These are phyloP conservation scores for Nesogale talazaci DNA, from an alignment of 2,113 vertebrate genomes.

Conservation along the genomic window DNA sequence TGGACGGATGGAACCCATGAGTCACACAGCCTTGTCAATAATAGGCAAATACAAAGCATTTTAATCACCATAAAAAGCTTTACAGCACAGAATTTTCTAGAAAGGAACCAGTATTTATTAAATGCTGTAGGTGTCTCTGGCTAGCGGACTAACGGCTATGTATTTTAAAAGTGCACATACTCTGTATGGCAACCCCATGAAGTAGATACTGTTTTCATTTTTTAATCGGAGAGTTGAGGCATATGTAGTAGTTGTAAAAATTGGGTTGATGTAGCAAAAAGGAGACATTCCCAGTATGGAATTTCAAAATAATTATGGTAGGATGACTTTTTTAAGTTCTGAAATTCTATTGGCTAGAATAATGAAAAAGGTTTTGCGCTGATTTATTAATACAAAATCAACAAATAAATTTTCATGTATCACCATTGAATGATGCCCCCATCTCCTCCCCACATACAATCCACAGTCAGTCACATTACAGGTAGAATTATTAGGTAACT, in stretches of 20 bases:
- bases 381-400: conserved; percentile 26
- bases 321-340: conserved; percentile 24
- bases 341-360: conserved; percentile 48
- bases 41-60: conserved; percentile 16
- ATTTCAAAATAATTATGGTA: conserved; percentile 41
- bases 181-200: not conserved
- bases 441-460: not conserved
- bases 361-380: conserved; percentile 24
- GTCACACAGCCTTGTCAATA: not conserved
- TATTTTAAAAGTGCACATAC: conserved; percentile 18
- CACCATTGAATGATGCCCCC: not conserved
- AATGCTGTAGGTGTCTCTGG: not conserved
- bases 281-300: conserved; percentile 33
- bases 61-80: conserved; percentile 36
- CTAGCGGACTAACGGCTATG: not conserved
- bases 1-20: not conserved
- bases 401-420: not conserved
- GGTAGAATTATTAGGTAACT: not conserved
- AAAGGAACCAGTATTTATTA: not conserved
- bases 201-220: conserved; percentile 30
- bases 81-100: conserved; percentile 28
- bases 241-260: not conserved
- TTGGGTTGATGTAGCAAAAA: conserved; percentile 26
- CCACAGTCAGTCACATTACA: not conserved
- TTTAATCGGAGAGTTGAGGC: conserved; percentile 18